Conservation (phyloP, 2,888 invertebrate genomes). For the Myopa testacea region DNA sequence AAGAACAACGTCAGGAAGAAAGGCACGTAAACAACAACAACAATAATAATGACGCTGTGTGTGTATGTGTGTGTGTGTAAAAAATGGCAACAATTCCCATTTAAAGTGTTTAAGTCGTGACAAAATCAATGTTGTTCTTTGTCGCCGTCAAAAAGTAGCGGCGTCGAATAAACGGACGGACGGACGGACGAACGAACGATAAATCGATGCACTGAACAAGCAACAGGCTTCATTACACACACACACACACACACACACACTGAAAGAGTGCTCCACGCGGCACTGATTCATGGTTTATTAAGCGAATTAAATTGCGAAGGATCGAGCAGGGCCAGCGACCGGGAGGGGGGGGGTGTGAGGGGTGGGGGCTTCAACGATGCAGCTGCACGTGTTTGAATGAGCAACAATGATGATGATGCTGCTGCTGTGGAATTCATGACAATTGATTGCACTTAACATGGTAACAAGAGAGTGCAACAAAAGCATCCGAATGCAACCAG, state of each 20-base stretch:
- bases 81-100: constrained; percentile 42
- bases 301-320: constrained; percentile 60
- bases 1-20: too few relatives aligned
- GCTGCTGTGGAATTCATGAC: constrained; percentile 3
- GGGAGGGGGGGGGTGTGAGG: too few relatives aligned
- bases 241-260: constrained; percentile 21
- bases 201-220: too few relatives aligned
- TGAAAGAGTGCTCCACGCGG: constrained; percentile 48
- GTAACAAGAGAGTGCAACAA: too few relatives aligned
- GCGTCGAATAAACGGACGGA: constrained; percentile 32
- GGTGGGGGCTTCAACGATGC: constrained; percentile 5
- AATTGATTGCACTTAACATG: too few relatives aligned
- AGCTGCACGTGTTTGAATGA: constrained; percentile 48
- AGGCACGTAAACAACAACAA: not conserved
- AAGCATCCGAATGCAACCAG: too few relatives aligned
- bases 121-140: constrained; percentile 57
- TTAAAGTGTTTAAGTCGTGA: constrained; percentile 51
- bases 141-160: constrained; percentile 49
- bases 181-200: too few relatives aligned
- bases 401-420: not conserved
- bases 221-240: too few relatives aligned
- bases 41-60: not conserved
- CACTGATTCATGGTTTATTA: constrained; percentile 67
- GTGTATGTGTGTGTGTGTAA: not conserved
- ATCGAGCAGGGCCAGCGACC: too few relatives aligned